Evolutionary conservation across 2,113 vertebrate genomes (phyloP), one percentile per base, ranked within the genome.

Genomic region (Dasypus novemcinctus): DNA sequence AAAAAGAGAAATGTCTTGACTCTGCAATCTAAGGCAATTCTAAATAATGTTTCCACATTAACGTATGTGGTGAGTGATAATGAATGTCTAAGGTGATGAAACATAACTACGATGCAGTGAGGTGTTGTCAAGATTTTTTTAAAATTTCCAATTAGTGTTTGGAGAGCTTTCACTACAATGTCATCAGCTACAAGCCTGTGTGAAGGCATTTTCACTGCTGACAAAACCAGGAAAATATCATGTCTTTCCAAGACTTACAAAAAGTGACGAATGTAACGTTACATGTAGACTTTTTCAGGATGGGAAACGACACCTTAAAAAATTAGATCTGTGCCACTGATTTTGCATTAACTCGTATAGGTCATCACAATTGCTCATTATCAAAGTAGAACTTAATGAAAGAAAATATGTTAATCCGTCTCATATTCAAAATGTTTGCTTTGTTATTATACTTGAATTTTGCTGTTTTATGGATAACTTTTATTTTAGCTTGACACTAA

Each of bases 101-200:
- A 71, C 52, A 76, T 38, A 91, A 4, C 0, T 2, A 75, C 1
- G 0, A 80, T 97, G 78, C 69, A 95, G 87, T 82, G 79, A 64
- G 12, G 31, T 79, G 91, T 93, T 96, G 96, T 96, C 85, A 36
- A 88, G 91, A 54, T 23, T 96, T 82, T 81, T 95, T 78, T 92
- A 78, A 9, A 84, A 97, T 97, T 97, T 95, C 96, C 96, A 97
- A 84, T 97, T 97, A 97, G 95, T 80, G 96, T 97, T 95, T 97
- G 95, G 94, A 98, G 81, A 90, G 91, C 92, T 97, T 96, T 97
- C 88, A n/a, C 94, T 97, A 91, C 64, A 83, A 74, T 33, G 75
- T 95, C 93, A 91, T 91, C 96, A 91, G 79, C 72, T 97, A 96
- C 66, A 74, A 88, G 88, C 83, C 91, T 95, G 82, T 76, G 87